These are phyloP conservation scores for Drosophila quinaria DNA, from an alignment of 2,888 invertebrate species.

Conservation along the genomic window DNA sequence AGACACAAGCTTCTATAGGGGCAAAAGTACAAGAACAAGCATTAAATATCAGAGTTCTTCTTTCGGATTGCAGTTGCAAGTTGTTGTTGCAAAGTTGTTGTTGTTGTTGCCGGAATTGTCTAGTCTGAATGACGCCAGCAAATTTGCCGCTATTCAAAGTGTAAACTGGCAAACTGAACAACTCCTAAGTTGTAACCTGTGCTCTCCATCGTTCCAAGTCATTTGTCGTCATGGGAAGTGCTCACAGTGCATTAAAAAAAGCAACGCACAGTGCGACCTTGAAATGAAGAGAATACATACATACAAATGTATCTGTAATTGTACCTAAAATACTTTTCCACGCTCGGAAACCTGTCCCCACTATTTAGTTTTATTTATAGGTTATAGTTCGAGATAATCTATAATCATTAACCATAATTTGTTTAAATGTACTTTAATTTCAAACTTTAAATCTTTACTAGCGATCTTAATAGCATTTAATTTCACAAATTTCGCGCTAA, in stretches of 20 bases:
- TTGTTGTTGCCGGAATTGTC: conserved; percentile 55
- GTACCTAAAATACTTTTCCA: conserved; percentile 6
- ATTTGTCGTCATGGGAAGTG: conserved; percentile 77
- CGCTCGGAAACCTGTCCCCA: conserved; percentile 15
- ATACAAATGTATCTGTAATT: neutral
- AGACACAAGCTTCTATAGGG: conserved; percentile 21
- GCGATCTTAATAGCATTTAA: conserved; percentile 24
- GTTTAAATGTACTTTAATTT: conserved; percentile 2
- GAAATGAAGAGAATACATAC: conserved; percentile 6
- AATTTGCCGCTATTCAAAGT: conserved; percentile 61
- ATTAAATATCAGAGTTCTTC: conserved; percentile 12
- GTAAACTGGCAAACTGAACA: conserved; percentile 32
- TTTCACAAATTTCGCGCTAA: conserved; percentile 4
- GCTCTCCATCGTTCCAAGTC: conserved; percentile 65
- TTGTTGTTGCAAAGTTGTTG: conserved; percentile 7
- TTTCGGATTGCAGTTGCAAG: conserved; percentile 50
- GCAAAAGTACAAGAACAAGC: conserved; percentile 16
- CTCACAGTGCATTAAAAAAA: conserved; percentile 50
- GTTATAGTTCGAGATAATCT: conserved; percentile 5
- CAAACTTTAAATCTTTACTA: conserved; percentile 11
- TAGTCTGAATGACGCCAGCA: conserved; percentile 80
- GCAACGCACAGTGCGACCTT: conserved; percentile 26
- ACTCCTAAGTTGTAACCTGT: conserved; percentile 57
- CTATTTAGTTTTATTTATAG: conserved; percentile 19
- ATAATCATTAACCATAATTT: conserved; percentile 21